Base-by-base conservation (phyloP, 2,888 invertebrate species). In the Cantharis flavilabris region DNA sequence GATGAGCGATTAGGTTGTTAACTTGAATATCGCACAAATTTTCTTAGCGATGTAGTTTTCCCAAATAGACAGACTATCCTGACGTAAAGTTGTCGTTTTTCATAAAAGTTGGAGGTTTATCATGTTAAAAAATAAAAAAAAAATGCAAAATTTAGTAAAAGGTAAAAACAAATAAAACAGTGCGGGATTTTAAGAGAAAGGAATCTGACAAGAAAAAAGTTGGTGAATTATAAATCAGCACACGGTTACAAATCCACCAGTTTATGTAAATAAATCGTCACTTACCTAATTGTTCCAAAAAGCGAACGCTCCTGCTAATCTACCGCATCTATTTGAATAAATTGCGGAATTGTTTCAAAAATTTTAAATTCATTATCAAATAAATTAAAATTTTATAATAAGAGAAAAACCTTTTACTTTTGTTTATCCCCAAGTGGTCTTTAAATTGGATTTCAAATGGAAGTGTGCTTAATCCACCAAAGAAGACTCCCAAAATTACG, bases 261-360 rank as follows among this genome's bases (percentile, higher is more conserved):
- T 76, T 73, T 76, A 76, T 79, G 78, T 74, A 81, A 79, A 81
- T 80, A 79, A 79, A 76, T 76, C 78, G 73, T 78, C 81, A 78
- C 79, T 80, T 70, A 73, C 62, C 76, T 80, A 79, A 81, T 81
- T 78, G 80, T 76, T 75, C 75, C 70, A 76, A 80, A 78, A 80
- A 20, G 64, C 64, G 18, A 64, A 64, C 64, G 64, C 20, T 67
- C 26, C 9, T 67, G 26, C 65, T 67, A 67, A 67, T 67, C 65
- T 67, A 26, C 65, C 23, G 65, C 65, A 23, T 67, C 65, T 67
- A 67, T 67, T 67, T 67, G 23, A 49, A 67, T 23, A 20, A 26
- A 67, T 67, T 67, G 20, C 23, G 26, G n/a, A 67, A 67, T 67
- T 67, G 26, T 20, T 67, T 67, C 26, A 67, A 67, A 67, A 67